Evolutionary conservation across 2,797 vertebrate species (phyloP).

Genomic region (Oryzias sinensis): DNA sequence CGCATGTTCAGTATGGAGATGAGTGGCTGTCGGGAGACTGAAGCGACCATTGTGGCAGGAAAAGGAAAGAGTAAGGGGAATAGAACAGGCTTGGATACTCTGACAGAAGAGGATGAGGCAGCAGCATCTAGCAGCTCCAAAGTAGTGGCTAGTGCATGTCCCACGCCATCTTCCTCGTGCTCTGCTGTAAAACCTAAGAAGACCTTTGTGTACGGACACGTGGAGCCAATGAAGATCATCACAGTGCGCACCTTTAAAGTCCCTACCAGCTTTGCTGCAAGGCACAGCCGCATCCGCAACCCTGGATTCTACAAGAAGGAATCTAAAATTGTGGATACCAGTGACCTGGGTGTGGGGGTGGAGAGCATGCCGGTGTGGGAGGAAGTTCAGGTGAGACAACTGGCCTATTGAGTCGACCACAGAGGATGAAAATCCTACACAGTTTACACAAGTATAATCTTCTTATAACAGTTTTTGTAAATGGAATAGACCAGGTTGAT

Average conservation of each 20-base stretch:
- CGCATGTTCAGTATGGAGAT: conserved; percentile 92
- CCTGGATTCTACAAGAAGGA: conserved; percentile 76
- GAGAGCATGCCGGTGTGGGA: conserved; percentile 86
- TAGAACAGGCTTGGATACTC: conserved; percentile 11
- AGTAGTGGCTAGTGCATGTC: conserved; percentile 15
- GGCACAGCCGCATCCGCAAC: conserved; percentile 82
- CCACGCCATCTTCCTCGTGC: conserved; percentile 34
- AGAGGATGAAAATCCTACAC: neutral
- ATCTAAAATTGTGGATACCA: conserved; percentile 85
- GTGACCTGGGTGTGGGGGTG: conserved; percentile 79
- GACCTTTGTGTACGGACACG: conserved; percentile 80
- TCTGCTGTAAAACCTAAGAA: conserved; percentile 70
- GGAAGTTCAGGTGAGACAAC: conserved; percentile 74
- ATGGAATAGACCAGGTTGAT: too few relatives aligned
- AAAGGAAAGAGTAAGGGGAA: conserved; percentile 1
- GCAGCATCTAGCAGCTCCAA: conserved; percentile 20
- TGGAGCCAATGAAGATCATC: conserved; percentile 91
- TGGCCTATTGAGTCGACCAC: neutral
- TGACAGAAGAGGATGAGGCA: conserved; percentile 33
- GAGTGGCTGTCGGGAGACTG: conserved; percentile 68
- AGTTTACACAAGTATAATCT: too few relatives aligned
- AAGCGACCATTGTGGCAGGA: neutral
- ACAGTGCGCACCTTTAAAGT: conserved; percentile 88
- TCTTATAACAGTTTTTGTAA: too few relatives aligned
- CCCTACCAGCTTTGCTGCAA: conserved; percentile 88